phyloP scores from a whole-genome alignment of 2,888 invertebrate species.

The Slavum lentiscoides region DNA sequence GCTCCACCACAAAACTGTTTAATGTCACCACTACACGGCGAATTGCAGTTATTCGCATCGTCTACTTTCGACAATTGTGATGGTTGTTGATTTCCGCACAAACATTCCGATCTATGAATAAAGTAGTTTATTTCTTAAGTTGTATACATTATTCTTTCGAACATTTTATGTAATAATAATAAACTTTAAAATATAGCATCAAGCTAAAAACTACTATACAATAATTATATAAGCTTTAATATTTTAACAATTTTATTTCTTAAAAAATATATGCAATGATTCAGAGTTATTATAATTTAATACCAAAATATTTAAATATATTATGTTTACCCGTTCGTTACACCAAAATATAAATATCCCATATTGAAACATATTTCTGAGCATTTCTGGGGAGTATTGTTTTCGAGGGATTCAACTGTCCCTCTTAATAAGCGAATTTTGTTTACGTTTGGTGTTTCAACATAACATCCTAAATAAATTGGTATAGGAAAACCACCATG shows the following conservation, averaged over 20 bases:
- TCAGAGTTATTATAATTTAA: too few relatives aligned
- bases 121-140: too few relatives aligned
- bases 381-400: conserved; percentile 53
- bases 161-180: too few relatives aligned
- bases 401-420: conserved; percentile 50
- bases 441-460: conserved; percentile 54
- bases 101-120: too few relatives aligned
- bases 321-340: conserved; percentile 53
- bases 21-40: not conserved
- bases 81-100: conserved; percentile 17
- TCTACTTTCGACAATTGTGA: conserved; percentile 22
- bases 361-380: conserved; percentile 51
- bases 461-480: conserved; percentile 55
- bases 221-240: too few relatives aligned
- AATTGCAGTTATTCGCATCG: conserved; percentile 42
- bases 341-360: conserved; percentile 54
- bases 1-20: conserved; percentile 55
- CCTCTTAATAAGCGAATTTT: conserved; percentile 54
- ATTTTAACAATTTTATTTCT: too few relatives aligned
- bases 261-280: too few relatives aligned
- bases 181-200: too few relatives aligned
- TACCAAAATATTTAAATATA: too few relatives aligned
- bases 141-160: too few relatives aligned
- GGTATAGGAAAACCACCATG: conserved; percentile 19
- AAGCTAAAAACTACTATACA: too few relatives aligned